Conservation (phyloP, 2,888 invertebrate genomes). For the Kuschelorhynchus macadamiae region DNA sequence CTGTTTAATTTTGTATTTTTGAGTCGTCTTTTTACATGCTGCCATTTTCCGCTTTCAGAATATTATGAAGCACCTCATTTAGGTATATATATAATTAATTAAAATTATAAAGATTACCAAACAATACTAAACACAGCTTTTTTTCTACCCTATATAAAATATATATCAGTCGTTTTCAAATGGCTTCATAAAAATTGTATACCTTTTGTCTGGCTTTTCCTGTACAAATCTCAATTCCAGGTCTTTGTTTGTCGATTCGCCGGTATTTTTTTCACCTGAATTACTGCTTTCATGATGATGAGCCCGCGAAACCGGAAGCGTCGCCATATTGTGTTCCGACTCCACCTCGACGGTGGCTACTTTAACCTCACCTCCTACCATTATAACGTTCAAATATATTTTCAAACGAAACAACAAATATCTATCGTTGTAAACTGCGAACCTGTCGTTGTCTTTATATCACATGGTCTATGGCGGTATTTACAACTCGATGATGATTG, state of each 20-base stretch:
- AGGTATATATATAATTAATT: no score
- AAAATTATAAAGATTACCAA: no score
- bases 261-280: constrained; percentile 80
- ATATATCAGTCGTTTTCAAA: no score
- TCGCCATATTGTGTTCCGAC: constrained; percentile 90
- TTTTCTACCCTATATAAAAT: no score
- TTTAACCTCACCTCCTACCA: constrained; percentile 68
- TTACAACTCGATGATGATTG: constrained; percentile 19
- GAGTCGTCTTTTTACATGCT: no score
- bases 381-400: constrained; percentile 13
- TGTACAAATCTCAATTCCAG: constrained; percentile 90
- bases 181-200: constrained; percentile 59
- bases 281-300: constrained; percentile 68
- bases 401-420: constrained; percentile 21
- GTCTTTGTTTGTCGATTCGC: constrained; percentile 87
- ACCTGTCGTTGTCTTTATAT: constrained; percentile 27
- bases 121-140: no score
- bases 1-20: no score
- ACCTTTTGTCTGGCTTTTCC: constrained; percentile 89
- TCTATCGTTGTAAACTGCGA: constrained; percentile 28
- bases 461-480: constrained; percentile 15
- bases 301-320: constrained; percentile 86
- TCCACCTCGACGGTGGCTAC: constrained; percentile 91
- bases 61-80: no score
- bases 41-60: no score